phyloP scores from a whole-genome alignment of 2,797 vertebrate species.

The Clangula hyemalis region DNA sequence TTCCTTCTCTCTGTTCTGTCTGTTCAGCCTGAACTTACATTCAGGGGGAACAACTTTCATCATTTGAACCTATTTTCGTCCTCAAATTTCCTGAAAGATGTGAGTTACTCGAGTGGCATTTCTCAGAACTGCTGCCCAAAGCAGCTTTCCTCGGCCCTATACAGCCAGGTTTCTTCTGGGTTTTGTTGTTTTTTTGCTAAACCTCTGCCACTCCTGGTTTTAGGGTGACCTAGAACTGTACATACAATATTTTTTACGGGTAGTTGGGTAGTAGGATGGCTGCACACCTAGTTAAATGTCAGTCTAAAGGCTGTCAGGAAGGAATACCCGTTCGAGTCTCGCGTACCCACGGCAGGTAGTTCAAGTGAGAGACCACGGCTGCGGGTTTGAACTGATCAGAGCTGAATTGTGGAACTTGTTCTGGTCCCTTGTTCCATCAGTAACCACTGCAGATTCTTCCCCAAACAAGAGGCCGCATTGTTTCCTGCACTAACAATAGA shows the following conservation, averaged over 20 bases:
- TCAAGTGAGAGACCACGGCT: neutral
- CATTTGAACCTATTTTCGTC: neutral
- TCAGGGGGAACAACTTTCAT: neutral
- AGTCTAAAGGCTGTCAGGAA: neutral
- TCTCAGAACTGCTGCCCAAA: neutral
- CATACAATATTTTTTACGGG: neutral
- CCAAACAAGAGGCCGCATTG: neutral
- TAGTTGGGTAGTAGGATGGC: neutral
- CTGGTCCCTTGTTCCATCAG: neutral
- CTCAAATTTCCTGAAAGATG: neutral
- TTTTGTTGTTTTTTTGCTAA: neutral
- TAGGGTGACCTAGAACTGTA: no score
- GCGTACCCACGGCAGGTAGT: rapidly evolving
- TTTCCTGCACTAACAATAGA: neutral
- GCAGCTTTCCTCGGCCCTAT: neutral
- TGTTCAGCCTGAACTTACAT: neutral
- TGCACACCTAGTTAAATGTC: neutral
- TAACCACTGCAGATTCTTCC: neutral
- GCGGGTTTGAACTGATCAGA: neutral
- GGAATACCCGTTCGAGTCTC: rapidly evolving
- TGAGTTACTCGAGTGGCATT: rapidly evolving
- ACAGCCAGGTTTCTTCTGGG: neutral
- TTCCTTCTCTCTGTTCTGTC: neutral
- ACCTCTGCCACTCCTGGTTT: neutral
- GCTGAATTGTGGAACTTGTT: neutral